phyloP scores from a whole-genome alignment of 1,140 invertebrate genomes.

The Dryas iulia region DNA sequence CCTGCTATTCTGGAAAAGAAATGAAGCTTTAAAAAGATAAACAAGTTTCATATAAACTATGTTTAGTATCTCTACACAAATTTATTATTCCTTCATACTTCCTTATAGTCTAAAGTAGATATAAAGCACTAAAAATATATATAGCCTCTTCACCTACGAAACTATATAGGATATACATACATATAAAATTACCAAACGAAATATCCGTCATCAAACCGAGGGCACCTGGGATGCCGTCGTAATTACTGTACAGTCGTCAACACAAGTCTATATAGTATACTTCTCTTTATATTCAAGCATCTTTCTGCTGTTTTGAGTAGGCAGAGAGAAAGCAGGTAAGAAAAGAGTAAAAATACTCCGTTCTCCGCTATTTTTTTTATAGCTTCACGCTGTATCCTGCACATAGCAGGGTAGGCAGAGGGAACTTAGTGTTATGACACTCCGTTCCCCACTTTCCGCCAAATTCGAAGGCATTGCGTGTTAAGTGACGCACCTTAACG shows the following conservation, averaged over 20 bases:
- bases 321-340: too few relatives aligned
- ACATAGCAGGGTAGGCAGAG: not conserved
- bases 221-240: conserved; percentile 1
- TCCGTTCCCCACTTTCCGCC: not conserved
- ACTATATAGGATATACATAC: not conserved
- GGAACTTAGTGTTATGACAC: not conserved
- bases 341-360: too few relatives aligned
- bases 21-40: too few relatives aligned
- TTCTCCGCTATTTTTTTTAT: not conserved
- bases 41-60: too few relatives aligned
- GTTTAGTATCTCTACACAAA: too few relatives aligned
- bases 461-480: not conserved
- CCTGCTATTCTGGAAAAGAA: too few relatives aligned
- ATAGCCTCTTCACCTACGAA: not conserved
- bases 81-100: not conserved
- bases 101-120: not conserved
- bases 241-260: not conserved
- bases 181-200: conserved; percentile 3
- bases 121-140: not conserved
- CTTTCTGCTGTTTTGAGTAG: too few relatives aligned
- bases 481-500: not conserved
- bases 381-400: not conserved
- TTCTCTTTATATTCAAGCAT: too few relatives aligned
- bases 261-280: not conserved
- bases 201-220: not conserved